A percentile compares a stretch with the other conserved stretches of the same genome.
phyloP scores from a whole-genome alignment of 1,140 invertebrate genomes.

The Agrypnia vestita region DNA sequence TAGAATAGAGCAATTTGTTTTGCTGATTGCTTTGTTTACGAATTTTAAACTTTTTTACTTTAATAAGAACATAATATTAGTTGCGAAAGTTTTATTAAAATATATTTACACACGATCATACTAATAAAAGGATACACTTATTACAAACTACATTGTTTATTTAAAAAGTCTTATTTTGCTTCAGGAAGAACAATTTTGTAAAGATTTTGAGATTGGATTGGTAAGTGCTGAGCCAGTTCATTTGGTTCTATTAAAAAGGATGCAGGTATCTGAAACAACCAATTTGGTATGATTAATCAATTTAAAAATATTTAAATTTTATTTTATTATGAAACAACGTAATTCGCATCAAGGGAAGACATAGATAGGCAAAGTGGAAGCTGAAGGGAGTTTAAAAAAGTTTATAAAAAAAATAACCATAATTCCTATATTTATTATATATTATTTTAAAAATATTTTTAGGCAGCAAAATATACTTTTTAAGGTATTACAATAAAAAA shows the following conservation, averaged over 20 bases:
- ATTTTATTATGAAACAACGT: background rate
- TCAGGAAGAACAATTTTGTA: conserved; percentile 52
- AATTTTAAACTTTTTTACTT: too few species aligned
- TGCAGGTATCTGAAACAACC: conserved; percentile 52
- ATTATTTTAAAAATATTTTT: too few species aligned
- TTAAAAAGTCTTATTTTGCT: background rate
- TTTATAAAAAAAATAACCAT: too few species aligned
- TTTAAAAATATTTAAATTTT: background rate
- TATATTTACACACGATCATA: conserved; percentile 6
- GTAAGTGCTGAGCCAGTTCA: conserved; percentile 51
- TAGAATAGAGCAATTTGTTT: too few species aligned
- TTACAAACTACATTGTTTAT: background rate
- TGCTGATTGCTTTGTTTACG: too few species aligned
- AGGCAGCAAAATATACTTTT: too few species aligned
- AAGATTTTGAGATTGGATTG: conserved; percentile 37
- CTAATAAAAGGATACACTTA: background rate
- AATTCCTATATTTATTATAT: too few species aligned
- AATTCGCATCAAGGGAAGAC: too few species aligned
- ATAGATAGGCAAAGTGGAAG: background rate
- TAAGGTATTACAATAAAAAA: too few species aligned
- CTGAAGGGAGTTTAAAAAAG: background rate
- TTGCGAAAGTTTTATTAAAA: conserved; percentile 15
- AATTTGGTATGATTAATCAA: background rate
- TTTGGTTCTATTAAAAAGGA: conserved; percentile 52
- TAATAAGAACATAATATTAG: too few species aligned